Conservation (phyloP, 2,113 vertebrate species). For the Pelobates fuscus region DNA sequence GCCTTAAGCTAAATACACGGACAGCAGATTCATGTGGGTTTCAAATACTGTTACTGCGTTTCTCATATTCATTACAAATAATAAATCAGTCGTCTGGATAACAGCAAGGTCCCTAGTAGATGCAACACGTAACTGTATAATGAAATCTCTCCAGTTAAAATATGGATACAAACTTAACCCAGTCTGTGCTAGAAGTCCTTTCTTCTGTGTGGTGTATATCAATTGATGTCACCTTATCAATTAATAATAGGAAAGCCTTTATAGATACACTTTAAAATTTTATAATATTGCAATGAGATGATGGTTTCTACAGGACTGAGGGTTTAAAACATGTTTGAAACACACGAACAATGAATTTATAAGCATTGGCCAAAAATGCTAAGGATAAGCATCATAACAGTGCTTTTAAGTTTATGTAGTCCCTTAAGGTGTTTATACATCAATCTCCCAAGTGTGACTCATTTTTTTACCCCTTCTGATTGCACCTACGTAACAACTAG, state of each 20-base stretch:
- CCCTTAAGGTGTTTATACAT: conserved; percentile 16
- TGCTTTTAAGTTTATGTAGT: neutral
- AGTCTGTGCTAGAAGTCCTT: neutral
- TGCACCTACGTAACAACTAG: conserved; percentile 2
- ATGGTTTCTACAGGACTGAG: conserved; percentile 1
- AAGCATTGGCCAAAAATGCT: neutral
- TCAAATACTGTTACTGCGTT: neutral
- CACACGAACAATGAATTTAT: conserved; percentile 22
- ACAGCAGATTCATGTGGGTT: no score
- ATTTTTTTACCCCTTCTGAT: no score
- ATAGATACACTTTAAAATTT: conserved; percentile 17
- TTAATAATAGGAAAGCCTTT: conserved; percentile 6
- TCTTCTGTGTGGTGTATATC: neutral
- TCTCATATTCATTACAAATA: neutral
- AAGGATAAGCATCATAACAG: conserved; percentile 2
- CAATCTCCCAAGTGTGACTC: neutral
- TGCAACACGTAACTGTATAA: neutral
- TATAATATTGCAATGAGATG: conserved; percentile 9
- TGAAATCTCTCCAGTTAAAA: neutral
- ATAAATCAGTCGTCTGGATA: neutral
- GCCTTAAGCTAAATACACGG: no score
- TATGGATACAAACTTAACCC: neutral
- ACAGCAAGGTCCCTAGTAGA: neutral
- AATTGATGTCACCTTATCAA: conserved; percentile 12
- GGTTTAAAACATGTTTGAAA: conserved; percentile 19